phyloP scores from a whole-genome alignment of 1,140 invertebrate species.

The Diprion similis region DNA sequence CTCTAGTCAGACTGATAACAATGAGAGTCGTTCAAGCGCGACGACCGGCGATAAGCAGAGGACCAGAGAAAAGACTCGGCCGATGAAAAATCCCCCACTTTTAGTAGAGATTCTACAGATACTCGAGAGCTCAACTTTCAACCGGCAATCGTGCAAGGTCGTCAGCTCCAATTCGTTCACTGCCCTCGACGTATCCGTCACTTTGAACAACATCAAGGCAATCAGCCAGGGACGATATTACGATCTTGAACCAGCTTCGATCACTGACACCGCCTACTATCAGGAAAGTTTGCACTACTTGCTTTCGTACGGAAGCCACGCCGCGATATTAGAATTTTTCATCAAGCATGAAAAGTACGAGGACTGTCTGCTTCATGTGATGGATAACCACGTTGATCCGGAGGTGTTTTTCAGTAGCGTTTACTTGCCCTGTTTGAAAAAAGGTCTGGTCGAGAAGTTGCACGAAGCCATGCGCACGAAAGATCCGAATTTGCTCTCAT shows the following conservation, averaged over 20 bases:
- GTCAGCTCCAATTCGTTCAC: constrained; percentile 40
- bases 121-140: constrained; percentile 60
- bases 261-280: constrained; percentile 62
- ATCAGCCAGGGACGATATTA: constrained; percentile 51
- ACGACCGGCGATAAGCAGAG: constrained; percentile 45
- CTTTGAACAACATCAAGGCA: constrained; percentile 55
- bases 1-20: constrained; percentile 30
- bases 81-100: constrained; percentile 67
- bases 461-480: constrained; percentile 67
- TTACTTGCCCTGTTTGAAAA: constrained; percentile 70
- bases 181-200: constrained; percentile 56
- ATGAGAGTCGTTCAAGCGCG: constrained; percentile 23
- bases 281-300: constrained; percentile 78
- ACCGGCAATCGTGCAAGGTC: constrained; percentile 43
- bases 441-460: constrained; percentile 66
- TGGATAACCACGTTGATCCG: constrained; percentile 68
- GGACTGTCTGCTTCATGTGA: constrained; percentile 69
- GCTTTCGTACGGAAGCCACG: constrained; percentile 72
- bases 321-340: constrained; percentile 74
- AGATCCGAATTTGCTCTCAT: constrained; percentile 68
- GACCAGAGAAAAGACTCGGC: constrained; percentile 56
- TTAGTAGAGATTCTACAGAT: constrained; percentile 74
- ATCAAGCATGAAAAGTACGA: constrained; percentile 68
- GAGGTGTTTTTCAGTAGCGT: constrained; percentile 76
- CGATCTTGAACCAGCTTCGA: constrained; percentile 26